phyloP scores from a whole-genome alignment of 1,140 invertebrate species.

The Prorops nasuta region DNA sequence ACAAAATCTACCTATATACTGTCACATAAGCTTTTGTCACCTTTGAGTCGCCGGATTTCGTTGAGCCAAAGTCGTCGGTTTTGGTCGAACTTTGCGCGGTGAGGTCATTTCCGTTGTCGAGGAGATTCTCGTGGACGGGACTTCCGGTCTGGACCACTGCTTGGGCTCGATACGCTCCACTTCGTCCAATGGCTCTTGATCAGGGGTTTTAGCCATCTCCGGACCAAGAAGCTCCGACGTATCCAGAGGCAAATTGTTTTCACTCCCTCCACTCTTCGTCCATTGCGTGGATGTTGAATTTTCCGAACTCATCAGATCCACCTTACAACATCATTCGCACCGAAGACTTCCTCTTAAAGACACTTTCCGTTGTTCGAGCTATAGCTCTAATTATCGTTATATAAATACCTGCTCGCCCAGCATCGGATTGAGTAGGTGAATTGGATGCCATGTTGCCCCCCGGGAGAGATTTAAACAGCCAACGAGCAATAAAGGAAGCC shows the following conservation, averaged over 20 bases:
- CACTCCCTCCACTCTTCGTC: slow-evolving; percentile 17
- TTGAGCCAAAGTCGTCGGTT: slow-evolving; percentile 32
- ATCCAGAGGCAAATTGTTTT: no score
- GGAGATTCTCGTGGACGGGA: slow-evolving; percentile 21
- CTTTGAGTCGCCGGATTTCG: slow-evolving; percentile 38
- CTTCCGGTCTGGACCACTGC: slow-evolving; percentile 25
- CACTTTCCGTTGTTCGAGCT: no score
- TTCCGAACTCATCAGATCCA: background rate
- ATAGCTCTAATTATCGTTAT: no score
- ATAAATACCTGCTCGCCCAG: slow-evolving; percentile 35
- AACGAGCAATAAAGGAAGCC: slow-evolving; percentile 9
- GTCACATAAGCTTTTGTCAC: no score
- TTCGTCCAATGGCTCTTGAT: slow-evolving; percentile 35
- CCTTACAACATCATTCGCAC: no score
- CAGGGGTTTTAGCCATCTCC: slow-evolving; percentile 8
- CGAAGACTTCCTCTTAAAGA: no score
- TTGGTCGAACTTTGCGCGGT: slow-evolving; percentile 17
- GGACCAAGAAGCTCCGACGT: slow-evolving; percentile 1
- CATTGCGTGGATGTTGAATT: slow-evolving; percentile 10
- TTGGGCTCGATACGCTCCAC: slow-evolving; percentile 39
- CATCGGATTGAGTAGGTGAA: slow-evolving; percentile 15
- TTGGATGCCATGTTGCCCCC: slow-evolving; percentile 20
- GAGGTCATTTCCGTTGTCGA: slow-evolving; percentile 22
- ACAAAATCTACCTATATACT: background rate
- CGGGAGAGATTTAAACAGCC: slow-evolving; percentile 7